A percentile compares a stretch with the other conserved stretches of the same genome.
phyloP scores from a whole-genome alignment of 2,888 invertebrate genomes.

The Seira ritae region DNA sequence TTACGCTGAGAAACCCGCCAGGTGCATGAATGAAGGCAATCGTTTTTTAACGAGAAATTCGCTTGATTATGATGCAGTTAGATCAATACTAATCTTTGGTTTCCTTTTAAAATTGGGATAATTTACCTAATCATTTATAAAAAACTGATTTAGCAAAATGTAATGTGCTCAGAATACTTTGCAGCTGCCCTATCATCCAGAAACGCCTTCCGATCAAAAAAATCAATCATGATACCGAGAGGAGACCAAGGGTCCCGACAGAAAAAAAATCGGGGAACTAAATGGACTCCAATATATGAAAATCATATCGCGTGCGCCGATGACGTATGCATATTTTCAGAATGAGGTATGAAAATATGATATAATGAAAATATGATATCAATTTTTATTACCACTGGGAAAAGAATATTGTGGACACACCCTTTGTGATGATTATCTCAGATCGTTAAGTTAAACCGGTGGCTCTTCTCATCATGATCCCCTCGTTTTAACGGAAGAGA shows the following conservation, averaged over 20 bases:
- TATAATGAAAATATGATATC: conserved; percentile 20
- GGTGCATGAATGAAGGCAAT: neutral
- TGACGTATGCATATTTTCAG: conserved; percentile 4
- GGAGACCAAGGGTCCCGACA: no score
- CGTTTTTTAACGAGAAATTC: neutral
- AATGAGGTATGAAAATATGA: conserved; percentile 12
- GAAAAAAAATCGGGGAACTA: no score
- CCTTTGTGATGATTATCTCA: conserved; percentile 34
- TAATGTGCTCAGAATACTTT: no score
- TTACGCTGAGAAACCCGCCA: neutral
- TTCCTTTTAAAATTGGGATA: neutral
- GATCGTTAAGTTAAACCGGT: conserved; percentile 6
- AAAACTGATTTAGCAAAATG: conserved; percentile 13
- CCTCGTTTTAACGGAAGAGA: neutral
- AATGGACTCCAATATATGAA: no score
- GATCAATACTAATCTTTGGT: neutral
- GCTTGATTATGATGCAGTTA: neutral
- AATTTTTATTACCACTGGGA: neutral
- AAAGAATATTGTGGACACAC: conserved; percentile 27
- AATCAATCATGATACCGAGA: neutral
- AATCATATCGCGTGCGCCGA: neutral
- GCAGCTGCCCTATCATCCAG: neutral
- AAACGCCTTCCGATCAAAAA: neutral
- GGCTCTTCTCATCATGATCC: neutral
- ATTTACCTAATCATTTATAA: neutral